phyloP scores from a whole-genome alignment of 2,797 vertebrate genomes.

The Poecile montanus region DNA sequence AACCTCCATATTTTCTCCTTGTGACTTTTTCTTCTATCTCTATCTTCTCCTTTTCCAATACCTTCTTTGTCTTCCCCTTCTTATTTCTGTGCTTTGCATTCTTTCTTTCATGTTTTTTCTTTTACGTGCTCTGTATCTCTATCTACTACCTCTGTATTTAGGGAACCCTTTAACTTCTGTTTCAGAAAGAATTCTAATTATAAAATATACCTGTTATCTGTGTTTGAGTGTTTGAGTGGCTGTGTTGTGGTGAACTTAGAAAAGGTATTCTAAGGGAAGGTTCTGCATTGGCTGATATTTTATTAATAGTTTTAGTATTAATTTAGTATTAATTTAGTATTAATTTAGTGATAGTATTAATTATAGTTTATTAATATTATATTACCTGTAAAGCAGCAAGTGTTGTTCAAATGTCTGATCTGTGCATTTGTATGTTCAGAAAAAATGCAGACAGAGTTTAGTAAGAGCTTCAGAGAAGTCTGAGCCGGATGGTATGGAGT shows the following conservation, averaged over 20 bases:
- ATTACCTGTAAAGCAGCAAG: background rate
- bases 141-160: background rate
- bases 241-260: background rate
- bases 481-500: background rate
- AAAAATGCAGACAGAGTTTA: background rate
- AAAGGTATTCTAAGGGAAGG: background rate
- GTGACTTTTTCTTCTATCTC: background rate
- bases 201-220: background rate
- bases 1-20: background rate
- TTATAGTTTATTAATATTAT: too few species aligned
- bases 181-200: background rate
- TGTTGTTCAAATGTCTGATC: background rate
- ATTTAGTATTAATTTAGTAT: too few species aligned
- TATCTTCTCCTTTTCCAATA: background rate
- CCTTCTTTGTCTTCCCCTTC: background rate
- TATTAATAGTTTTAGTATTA: too few species aligned
- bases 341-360: too few species aligned
- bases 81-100: background rate
- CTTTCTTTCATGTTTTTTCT: background rate
- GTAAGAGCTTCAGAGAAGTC: background rate
- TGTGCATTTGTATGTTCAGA: background rate
- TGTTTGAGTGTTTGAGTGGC: background rate
- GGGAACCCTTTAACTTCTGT: background rate
- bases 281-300: background rate
- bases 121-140: background rate